Base-by-base conservation (phyloP, 1,140 invertebrate species). In the Neodiprion lecontei region DNA sequence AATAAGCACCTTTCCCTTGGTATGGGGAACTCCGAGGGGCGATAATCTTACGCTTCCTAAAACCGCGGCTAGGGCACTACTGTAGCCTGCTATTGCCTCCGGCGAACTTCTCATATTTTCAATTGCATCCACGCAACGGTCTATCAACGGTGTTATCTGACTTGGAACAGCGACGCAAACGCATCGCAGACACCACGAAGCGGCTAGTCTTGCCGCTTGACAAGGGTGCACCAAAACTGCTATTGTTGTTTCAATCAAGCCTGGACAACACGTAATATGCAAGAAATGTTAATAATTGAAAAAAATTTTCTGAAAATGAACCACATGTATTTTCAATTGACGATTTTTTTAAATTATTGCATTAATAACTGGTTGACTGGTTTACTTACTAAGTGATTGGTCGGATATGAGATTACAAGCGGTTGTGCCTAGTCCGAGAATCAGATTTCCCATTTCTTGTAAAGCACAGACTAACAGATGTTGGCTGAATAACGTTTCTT, bases 1-100 rank as follows among this genome's bases (percentile, higher is more conserved):
- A 67, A 50, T n/a, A 74, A 53, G 79, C 77, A 98, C 93, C 90
- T 99, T 99, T 79, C 97, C 97, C 79, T 97, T 96, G 65, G 96
- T 96, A 86, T 99, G 97, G 21, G 98, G 98, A 71, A 99, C 96
- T 28, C 98, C 98, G 8, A 99, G 90, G 5, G 97, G 95, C 67
- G 97, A 99, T 69, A 95, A 90, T 72, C 94, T 91, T 1, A 98
- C 96, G 72, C 96, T 95, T 23, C 98, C 97, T 53, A 99, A 89
- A 71, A 99, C 93, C 8, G 98, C 96, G 74, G 97, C 95, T 72
- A 99, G 88, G 8, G 98, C 98, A 82, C 93, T 94, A 81, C 97
- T 98, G 84, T 99, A 99, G 21, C 97, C 98, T 81, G 91, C 89
- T 72, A 99, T 96, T 40, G 97, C 97, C 88, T 99, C 98, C 0